These are phyloP conservation scores for Dendrocopos noguchii DNA, from an alignment of 2,113 vertebrate genomes.

Conservation along the genomic window DNA sequence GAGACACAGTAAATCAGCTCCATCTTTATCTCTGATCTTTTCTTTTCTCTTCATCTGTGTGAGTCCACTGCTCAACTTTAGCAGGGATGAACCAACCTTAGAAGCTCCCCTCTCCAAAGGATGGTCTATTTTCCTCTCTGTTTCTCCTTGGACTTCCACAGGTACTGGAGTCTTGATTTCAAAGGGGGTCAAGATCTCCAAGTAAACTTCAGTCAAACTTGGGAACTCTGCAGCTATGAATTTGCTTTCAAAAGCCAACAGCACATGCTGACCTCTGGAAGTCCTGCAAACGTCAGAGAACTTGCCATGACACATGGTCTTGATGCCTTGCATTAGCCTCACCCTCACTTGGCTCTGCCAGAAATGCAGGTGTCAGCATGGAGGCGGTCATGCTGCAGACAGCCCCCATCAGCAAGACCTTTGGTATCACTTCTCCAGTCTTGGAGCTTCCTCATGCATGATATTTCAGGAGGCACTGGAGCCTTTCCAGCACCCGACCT, in stretches of 20 bases:
- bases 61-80: neutral
- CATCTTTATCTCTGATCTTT: neutral
- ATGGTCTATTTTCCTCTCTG: neutral
- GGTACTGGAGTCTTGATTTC: neutral
- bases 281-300: neutral
- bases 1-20: neutral
- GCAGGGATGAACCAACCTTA: neutral
- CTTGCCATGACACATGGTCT: neutral
- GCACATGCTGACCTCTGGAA: neutral
- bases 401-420: neutral
- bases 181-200: neutral
- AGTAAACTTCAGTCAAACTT: neutral
- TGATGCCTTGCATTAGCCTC: neutral
- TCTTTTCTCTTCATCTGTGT: neutral
- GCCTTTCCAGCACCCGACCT: neutral
- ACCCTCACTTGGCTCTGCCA: neutral
- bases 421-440: neutral
- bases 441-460: neutral
- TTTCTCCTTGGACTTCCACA: neutral
- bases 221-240: neutral
- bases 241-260: conserved; percentile 11
- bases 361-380: neutral
- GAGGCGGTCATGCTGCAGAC: neutral
- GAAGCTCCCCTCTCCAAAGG: neutral
- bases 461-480: neutral